These are phyloP conservation scores for Hippocampus guttulatus DNA, from an alignment of 2,113 vertebrate genomes.

Conservation along the genomic window DNA sequence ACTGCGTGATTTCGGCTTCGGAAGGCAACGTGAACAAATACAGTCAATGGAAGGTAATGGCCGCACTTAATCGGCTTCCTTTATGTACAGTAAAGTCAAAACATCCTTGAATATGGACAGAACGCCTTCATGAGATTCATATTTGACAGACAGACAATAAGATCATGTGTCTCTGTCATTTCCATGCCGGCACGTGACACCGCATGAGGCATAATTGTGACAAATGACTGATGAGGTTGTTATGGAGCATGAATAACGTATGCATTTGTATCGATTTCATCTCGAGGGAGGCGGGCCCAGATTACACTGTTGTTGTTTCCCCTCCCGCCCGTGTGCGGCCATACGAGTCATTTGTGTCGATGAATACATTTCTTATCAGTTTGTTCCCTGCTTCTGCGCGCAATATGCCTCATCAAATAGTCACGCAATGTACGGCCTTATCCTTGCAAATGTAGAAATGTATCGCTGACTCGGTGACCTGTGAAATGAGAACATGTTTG, in stretches of 20 bases:
- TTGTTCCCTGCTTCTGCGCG: constrained; percentile 21
- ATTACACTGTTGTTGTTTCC: constrained; percentile 21
- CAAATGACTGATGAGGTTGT: constrained; percentile 59
- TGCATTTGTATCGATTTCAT: constrained; percentile 55
- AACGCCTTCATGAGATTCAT: constrained; percentile 6
- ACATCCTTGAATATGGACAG: background rate
- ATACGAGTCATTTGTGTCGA: constrained; percentile 30
- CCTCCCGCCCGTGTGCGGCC: constrained; percentile 19
- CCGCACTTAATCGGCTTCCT: background rate
- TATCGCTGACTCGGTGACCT: constrained; percentile 43
- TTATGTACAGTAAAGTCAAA: background rate
- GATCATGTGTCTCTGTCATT: constrained; percentile 55
- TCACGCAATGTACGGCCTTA: constrained; percentile 3
- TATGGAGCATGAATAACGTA: constrained; percentile 46
- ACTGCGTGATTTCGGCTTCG: constrained; percentile 11
- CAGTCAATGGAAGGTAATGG: constrained; percentile 3
- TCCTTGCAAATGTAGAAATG: constrained; percentile 48
- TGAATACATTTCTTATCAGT: constrained; percentile 14
- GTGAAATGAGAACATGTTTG: constrained; percentile 48
- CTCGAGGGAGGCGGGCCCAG: constrained; percentile 31
- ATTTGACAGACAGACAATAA: constrained; percentile 20
- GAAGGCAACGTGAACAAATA: constrained; percentile 22
- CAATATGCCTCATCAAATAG: constrained; percentile 39
- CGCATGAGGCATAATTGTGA: constrained; percentile 58
- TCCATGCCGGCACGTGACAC: constrained; percentile 36